Conservation (phyloP, 2,888 invertebrate species). For the Amiota mariae region DNA sequence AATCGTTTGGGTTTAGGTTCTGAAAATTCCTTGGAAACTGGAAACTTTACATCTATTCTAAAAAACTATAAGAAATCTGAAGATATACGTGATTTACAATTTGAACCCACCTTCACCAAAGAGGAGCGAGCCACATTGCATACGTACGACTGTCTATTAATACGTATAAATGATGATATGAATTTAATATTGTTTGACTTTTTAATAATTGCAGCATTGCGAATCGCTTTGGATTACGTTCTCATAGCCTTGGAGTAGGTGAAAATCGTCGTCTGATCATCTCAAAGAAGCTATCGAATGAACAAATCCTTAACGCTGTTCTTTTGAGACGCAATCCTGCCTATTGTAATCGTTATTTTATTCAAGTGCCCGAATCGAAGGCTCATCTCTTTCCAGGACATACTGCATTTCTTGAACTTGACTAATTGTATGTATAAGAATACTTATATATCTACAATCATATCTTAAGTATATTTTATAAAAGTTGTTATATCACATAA, state of each 20-base stretch:
- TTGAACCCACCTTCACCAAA: constrained; percentile 78
- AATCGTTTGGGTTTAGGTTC: constrained; percentile 70
- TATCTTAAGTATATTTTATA: too few species aligned
- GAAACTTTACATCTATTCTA: constrained; percentile 68
- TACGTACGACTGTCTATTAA: constrained; percentile 73
- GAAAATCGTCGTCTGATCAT: constrained; percentile 71
- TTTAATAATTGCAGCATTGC: constrained; percentile 68
- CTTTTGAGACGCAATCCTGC: constrained; percentile 61
- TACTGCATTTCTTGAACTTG: constrained; percentile 59
- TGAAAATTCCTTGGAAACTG: constrained; percentile 52
- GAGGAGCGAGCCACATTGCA: constrained; percentile 80
- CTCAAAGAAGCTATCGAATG: constrained; percentile 64
- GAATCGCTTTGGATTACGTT: constrained; percentile 73
- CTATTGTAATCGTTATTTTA: constrained; percentile 67
- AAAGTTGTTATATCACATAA: too few species aligned
- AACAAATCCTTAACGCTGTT: constrained; percentile 64
- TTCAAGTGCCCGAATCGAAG: constrained; percentile 69
- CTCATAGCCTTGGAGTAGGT: constrained; percentile 75
- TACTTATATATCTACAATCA: not conserved
- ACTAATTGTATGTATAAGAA: constrained; percentile 32
- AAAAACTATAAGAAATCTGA: constrained; percentile 73
- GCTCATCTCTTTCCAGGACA: constrained; percentile 64
- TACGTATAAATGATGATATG: not conserved
- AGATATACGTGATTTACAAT: constrained; percentile 77
- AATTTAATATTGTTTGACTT: not conserved